These are phyloP conservation scores for Acanthurus lineatus DNA, from an alignment of 2,797 vertebrate genomes.

Conservation along the genomic window DNA sequence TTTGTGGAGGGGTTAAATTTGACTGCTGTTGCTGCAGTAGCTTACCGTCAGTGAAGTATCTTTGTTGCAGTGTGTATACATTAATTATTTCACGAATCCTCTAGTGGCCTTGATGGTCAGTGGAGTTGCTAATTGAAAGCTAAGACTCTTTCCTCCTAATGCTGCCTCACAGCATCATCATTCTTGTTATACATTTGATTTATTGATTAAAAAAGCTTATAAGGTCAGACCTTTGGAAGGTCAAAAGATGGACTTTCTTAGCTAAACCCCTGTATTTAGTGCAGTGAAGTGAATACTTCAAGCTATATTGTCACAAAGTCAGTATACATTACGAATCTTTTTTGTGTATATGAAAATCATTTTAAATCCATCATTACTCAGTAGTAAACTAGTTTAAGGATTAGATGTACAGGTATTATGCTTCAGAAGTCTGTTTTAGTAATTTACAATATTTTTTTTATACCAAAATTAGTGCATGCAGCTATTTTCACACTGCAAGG, in stretches of 20 bases:
- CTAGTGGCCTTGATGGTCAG: constrained; percentile 58
- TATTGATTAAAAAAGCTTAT: constrained; percentile 68
- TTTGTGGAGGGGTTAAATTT: constrained; percentile 39
- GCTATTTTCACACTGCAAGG: too few species aligned
- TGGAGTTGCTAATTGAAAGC: constrained; percentile 58
- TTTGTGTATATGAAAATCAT: not conserved
- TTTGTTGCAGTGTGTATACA: not conserved
- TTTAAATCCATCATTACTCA: constrained; percentile 12
- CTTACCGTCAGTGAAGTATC: not conserved
- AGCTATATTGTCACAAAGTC: not conserved
- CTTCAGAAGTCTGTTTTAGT: constrained; percentile 3
- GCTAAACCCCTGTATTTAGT: constrained; percentile 47
- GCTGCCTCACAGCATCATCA: constrained; percentile 54
- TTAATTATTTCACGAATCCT: constrained; percentile 43
- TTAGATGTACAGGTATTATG: not conserved
- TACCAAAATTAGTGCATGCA: too few species aligned
- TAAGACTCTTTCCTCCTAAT: constrained; percentile 34
- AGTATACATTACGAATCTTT: not conserved
- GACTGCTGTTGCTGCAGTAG: constrained; percentile 10
- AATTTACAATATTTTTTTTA: not conserved
- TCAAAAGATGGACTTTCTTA: constrained; percentile 48
- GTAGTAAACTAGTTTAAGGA: not conserved
- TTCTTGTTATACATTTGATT: constrained; percentile 72
- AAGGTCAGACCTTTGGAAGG: constrained; percentile 58
- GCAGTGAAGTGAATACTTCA: constrained; percentile 1